These are phyloP conservation scores for Euura lappo DNA, from an alignment of 1,140 invertebrate genomes.

Conservation along the genomic window DNA sequence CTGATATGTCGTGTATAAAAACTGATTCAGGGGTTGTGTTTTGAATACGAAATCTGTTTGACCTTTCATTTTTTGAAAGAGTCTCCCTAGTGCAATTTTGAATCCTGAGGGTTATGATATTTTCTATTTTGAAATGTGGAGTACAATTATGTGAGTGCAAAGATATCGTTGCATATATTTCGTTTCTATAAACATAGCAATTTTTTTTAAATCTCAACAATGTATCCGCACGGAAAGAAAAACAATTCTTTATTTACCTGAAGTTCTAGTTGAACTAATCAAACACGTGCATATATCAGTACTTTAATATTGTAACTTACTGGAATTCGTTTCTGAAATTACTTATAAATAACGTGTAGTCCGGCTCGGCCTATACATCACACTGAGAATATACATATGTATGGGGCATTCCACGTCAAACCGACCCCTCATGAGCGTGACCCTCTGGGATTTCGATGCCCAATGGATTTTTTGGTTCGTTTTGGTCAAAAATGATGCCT, in stretches of 20 bases:
- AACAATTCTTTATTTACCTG: neutral
- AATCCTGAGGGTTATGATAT: neutral
- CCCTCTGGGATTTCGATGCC: too few relatives aligned
- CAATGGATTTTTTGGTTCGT: too few relatives aligned
- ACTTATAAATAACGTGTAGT: too few relatives aligned
- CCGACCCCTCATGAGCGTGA: too few relatives aligned
- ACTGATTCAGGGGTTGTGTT: neutral
- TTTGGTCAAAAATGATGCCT: too few relatives aligned
- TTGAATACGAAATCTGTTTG: neutral
- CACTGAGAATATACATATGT: neutral
- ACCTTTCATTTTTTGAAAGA: neutral
- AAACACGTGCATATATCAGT: neutral
- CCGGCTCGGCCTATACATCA: neutral
- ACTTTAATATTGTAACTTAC: too few relatives aligned
- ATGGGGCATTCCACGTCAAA: too few relatives aligned
- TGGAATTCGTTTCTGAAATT: too few relatives aligned
- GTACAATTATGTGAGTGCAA: neutral
- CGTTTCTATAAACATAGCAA: neutral
- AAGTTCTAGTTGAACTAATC: neutral
- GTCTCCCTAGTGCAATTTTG: neutral
- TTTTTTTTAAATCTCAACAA: neutral
- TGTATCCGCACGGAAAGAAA: neutral
- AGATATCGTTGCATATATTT: neutral
- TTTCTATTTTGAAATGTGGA: neutral
- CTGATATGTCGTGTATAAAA: conserved; percentile 4